phyloP scores from a whole-genome alignment of 2,113 vertebrate species.

The Atlantisia rogersi region DNA sequence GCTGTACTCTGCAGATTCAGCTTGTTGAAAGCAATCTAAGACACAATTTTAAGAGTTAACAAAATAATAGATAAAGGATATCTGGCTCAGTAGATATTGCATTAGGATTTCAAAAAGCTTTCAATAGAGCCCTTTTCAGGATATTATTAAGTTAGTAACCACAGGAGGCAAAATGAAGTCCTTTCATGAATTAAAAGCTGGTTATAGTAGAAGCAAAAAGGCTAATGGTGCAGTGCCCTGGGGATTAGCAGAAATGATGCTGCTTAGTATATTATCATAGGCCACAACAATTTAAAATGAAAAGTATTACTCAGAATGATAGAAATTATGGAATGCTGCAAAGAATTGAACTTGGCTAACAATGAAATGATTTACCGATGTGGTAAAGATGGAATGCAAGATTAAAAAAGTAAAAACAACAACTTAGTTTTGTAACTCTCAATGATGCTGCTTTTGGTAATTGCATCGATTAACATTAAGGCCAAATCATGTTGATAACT shows the following conservation, averaged over 20 bases:
- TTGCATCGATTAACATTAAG: neutral
- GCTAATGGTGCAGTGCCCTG: neutral
- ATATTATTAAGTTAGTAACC: constrained; percentile 38
- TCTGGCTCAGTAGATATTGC: constrained; percentile 1
- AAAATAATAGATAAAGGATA: constrained; percentile 7
- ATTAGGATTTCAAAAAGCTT: constrained; percentile 39
- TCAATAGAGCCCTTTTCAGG: neutral
- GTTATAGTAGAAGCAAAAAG: neutral
- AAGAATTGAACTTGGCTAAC: neutral
- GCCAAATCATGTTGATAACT: neutral
- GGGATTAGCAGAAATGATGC: neutral
- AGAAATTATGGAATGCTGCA: neutral
- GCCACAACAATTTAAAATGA: neutral
- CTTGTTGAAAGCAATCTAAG: neutral
- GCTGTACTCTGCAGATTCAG: neutral
- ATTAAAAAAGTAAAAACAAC: neutral
- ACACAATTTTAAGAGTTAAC: neutral
- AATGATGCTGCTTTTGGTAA: neutral
- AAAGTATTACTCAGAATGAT: neutral
- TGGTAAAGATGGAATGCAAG: neutral
- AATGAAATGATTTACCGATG: neutral
- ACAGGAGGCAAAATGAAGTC: constrained; percentile 20
- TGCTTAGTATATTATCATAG: neutral
- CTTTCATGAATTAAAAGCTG: constrained; percentile 48
- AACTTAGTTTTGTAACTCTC: neutral